Percentiles rank a stretch among this genome's conserved stretches.
Conservation (phyloP, 2,888 invertebrate species). For the Cerastis rubricosa region DNA sequence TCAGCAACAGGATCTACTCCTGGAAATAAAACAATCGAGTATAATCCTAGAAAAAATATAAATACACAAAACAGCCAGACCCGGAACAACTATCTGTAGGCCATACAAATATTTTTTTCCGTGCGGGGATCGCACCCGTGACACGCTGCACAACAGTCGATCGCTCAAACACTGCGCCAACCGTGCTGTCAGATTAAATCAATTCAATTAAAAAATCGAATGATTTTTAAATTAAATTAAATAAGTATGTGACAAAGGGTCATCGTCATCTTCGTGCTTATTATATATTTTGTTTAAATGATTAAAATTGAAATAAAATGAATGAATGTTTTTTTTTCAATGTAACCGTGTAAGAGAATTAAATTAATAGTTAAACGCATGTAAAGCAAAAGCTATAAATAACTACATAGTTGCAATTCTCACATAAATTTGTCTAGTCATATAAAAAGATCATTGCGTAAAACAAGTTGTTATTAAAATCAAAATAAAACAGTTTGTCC, state of each 20-base stretch:
- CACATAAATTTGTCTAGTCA: conserved; percentile 17
- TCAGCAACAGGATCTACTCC: not conserved
- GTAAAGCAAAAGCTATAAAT: conserved; percentile 12
- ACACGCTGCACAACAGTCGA: too few relatives aligned
- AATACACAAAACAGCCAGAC: too few relatives aligned
- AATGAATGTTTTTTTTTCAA: not conserved
- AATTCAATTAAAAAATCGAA: too few relatives aligned
- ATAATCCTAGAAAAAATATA: not conserved
- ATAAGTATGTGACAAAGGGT: too few relatives aligned
- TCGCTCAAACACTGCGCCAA: too few relatives aligned
- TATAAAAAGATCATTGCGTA: conserved; percentile 27
- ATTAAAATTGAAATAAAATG: too few relatives aligned
- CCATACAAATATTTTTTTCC: too few relatives aligned
- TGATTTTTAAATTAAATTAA: too few relatives aligned
- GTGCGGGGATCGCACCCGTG: too few relatives aligned
- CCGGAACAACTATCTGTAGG: too few relatives aligned
- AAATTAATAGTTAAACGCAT: not conserved
- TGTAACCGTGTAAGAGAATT: not conserved
- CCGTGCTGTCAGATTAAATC: too few relatives aligned
- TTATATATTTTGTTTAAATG: not conserved
- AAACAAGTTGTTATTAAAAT: conserved; percentile 6
- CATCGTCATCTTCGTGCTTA: not conserved
- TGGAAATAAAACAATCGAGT: not conserved
- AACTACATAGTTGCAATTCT: not conserved
- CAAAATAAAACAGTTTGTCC: conserved; percentile 30